Base-by-base conservation (phyloP, 2,797 vertebrate species). In the Aphelocoma californica region DNA sequence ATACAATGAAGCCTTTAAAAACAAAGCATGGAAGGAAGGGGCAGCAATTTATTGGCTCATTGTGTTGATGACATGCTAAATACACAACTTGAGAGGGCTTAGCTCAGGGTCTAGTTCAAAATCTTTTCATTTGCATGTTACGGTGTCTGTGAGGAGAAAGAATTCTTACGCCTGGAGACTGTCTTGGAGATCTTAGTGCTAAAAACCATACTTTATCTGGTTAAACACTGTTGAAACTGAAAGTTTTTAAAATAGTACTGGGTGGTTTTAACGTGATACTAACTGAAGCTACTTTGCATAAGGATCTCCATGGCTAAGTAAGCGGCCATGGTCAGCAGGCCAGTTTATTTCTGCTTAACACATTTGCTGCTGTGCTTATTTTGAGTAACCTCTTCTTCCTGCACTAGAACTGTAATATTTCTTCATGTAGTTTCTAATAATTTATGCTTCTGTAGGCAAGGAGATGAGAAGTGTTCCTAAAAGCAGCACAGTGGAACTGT, bases 11-110 rank as follows among this genome's bases (percentile, higher is more conserved):
- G 84, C 79, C 47, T 89, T 93, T 62, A 61, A 79, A 81, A 95
- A 97, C 97, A 97, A 97, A 97, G 73, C 28, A 18, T 96, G 97
- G 96, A 97, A 97, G 97, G 96, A 97, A 97, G 82, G 82, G 91
- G 85, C 92, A 92, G 93, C 95, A 71, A 81, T 96, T 96, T 89
- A 17, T 95, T 90, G 95, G 92, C 81, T 95, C 40, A 74, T 90
- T 96, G 95, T 96, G 86, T 81, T 31, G 94, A 97, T 95, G 92
- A 94, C 95, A 97, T 95, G 95, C 86, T 96, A 91, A 86, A 60
- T 88, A 95, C 34, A 74, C 48, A 95, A 53, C 74, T 83, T 80
- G 54, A 86, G 90, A 93, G 65, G 40, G 36, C 71, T 82, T n/a
- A 28, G 65, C 72, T 51, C 36, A 62, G 56, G 64, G 58, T 95